Evolutionary conservation across 64 coral and sea anemone genomes (phyloP), one percentile per base, ranked within the genome.

Genomic region (Anthopleura sola): DNA sequence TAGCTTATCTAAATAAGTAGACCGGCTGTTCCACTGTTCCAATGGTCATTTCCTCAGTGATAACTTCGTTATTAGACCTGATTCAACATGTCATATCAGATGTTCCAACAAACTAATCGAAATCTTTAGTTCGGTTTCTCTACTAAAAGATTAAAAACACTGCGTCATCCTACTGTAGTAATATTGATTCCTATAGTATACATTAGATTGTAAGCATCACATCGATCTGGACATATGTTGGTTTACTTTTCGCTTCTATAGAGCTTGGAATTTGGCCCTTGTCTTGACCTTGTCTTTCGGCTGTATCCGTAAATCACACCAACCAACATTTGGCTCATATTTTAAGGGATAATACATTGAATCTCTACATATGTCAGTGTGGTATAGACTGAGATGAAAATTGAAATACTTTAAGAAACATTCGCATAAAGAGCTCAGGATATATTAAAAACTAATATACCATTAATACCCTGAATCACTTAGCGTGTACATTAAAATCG

Each of bases 401-500:
- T 31, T 32, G 66, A 71, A 71, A 31, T 29, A 14, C 12, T 71
- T 71, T 71, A 28, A 32, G 28, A 71, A 71, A 71, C 31, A 71
- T 71, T 71, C 66, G 13, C 66, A 34, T 71, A 71, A 71, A 34
- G 66, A 34, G 66, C 28, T 71, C 66, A 71, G 66, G 66, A 71
- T 71, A 71, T 71, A 71, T 71, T 71, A 32, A 71, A 24, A 71
- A 71, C n/a, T 69, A 71, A 32, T 71, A 13, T 32, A 6, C 29
- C 24, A 71, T 71, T 71, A 71, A 71, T 3, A 71, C 31, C 66
- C 66, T 2, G 1, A 32, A 16, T 15, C 66, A 71, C 34, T 71
- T 71, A 71, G 66, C 26, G 24, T 71, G 29, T 71, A 71, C 31
- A 71, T 71, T 71, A 71, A 71, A 71, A 71, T 71, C 24, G 66